Evolutionary conservation across 1,140 invertebrate genomes (phyloP), one percentile per base, ranked within the genome.

Genomic region (Cyclargus thomasi): DNA sequence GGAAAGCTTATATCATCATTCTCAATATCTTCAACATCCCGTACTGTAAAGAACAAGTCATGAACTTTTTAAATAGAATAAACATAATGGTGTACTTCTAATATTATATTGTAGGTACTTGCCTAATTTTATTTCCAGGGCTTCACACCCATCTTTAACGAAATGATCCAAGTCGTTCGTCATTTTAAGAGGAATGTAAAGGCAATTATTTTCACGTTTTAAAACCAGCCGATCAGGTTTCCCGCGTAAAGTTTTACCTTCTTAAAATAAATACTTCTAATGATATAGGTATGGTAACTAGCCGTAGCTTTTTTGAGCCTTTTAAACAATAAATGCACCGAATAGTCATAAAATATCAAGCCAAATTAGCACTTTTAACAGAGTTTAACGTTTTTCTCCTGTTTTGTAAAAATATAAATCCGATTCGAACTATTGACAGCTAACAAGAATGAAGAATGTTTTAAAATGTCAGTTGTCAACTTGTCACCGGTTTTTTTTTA

Each of bases 51-150:
- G 8, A 29, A 29, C 5, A 29, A 29, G 29, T 29, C 29, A 5
- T 29, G 5, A 29, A 7, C 29, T 7, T 8, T 7, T 2, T 23
- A 23, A 29, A 8, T 29, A 29, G 1, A 4, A 29, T 29, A 29
- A 47, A 47, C 1, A 47, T 8, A 35, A 5, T 35, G 29, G 39
- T 47, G 39, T 14, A 47, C 2, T 29, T 14, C 39, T 11, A 16
- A 16, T 47, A 47, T 29, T 29, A 7, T 3, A 29, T 8, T 8
- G 39, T 47, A 8, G 39, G 39, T 47, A 47, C 90, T 92, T 90
- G 95, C 95, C 93, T 69, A 97, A 90, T 92, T 96, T 97, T 20
- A 97, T 93, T 80, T 96, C 93, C 6, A 97, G 86, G 8, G 92
- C 94, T 72, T 96, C 94, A 74, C 96, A 95, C 57, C 94, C 93